Conservation (phyloP, 2,888 invertebrate species). For the Diaphora mendica region DNA sequence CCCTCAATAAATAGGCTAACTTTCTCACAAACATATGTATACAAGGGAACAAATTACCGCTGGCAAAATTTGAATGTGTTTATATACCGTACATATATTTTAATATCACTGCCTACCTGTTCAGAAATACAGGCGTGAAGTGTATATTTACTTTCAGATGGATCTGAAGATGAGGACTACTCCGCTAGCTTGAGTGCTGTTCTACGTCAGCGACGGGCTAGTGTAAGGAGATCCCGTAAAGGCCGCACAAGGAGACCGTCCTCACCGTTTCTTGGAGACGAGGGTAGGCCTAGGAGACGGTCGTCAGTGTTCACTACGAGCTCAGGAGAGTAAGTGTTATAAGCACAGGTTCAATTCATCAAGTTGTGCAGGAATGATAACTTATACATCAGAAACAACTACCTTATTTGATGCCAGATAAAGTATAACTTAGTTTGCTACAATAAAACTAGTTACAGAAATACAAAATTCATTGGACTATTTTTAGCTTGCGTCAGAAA, state of each 20-base stretch:
- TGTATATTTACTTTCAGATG: slow-evolving; percentile 63
- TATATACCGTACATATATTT: too few relatives aligned
- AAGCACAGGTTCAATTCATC: background rate
- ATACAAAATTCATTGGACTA: background rate
- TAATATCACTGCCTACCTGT: background rate
- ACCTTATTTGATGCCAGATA: background rate
- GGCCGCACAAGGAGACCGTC: slow-evolving; percentile 88
- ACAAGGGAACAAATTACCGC: too few relatives aligned
- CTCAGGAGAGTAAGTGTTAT: slow-evolving; percentile 91
- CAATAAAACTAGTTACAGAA: background rate
- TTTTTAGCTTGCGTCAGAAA: background rate
- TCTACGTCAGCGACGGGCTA: slow-evolving; percentile 91
- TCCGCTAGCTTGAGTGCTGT: slow-evolving; percentile 95
- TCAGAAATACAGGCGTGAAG: background rate
- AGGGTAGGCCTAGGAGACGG: slow-evolving; percentile 70
- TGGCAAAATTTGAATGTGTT: background rate
- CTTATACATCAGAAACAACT: background rate
- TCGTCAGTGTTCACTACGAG: slow-evolving; percentile 92
- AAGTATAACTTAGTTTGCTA: background rate
- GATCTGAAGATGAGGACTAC: slow-evolving; percentile 93
- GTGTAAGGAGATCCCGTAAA: slow-evolving; percentile 89
- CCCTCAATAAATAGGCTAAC: too few relatives aligned
- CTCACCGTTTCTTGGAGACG: slow-evolving; percentile 83
- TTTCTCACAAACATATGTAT: too few relatives aligned
- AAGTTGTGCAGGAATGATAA: background rate